Evolutionary conservation across 2,113 vertebrate genomes (phyloP), one percentile per base, ranked within the genome.

Genomic region (Mormyrus iriodes): DNA sequence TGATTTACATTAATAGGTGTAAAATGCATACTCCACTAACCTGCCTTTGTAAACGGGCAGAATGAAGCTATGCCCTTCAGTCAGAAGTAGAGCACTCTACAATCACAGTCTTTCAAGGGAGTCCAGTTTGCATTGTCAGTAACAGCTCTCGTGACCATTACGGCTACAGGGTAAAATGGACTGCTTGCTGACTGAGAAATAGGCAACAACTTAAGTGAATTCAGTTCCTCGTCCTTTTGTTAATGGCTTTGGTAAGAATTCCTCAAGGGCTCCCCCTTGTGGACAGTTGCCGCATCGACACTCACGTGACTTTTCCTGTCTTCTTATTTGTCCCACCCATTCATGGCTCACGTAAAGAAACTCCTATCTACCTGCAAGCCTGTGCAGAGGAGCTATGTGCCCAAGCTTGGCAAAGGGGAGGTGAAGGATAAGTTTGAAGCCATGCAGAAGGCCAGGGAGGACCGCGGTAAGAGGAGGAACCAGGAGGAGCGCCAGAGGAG

Each of bases 391-490:
- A 97, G 96, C 94, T 99, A 99, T 91, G 96, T 99, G 92, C 98
- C 98, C 48, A 99, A 97, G 92, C 95, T 97, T 93, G 97, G 96
- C 88, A 98, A 98, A 92, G 97, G 97, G 13, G 97, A 98, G 88
- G 96, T 99, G 94, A 97, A 97, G 92, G 96, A 95, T 95, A 99
- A 99, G 93, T 99, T 97, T 94, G 98, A 98, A 96, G 96, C 97
- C 94, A 99, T 99, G 98, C 98, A 99, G 94, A 98, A 96, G 95
- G 97, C 98, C 93, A 96, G 98, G 93, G 98, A 99, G 95, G 98
- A 99, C 93, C 97, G 97, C 92, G 98, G 97, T 94, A 95, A 97
- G 92, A 95, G 96, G 94, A 95, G 97, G 94, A 97, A 96, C 95
- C 95, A 92, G 90, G 97, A 98, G 0, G 98, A 99, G 95, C 97